A percentile compares a stretch with the other conserved stretches of the same genome.
Conservation (phyloP, 2,797 vertebrate genomes). For the Danionella dracula region DNA sequence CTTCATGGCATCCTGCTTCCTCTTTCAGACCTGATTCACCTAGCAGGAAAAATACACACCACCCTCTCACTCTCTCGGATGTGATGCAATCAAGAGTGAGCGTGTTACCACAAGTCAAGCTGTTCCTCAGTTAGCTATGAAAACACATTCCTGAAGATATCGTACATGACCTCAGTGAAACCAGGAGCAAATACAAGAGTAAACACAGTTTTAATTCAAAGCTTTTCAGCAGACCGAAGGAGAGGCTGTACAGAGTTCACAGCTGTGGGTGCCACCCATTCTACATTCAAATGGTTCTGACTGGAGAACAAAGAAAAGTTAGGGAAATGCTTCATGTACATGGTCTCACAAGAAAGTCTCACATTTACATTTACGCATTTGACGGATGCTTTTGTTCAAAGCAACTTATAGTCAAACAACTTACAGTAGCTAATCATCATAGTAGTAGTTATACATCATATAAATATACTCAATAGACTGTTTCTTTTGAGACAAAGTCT, state of each 20-base stretch:
- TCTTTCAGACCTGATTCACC: slow-evolving; percentile 62
- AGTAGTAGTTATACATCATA: too few species aligned
- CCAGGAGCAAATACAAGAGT: background rate
- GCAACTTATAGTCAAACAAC: too few species aligned
- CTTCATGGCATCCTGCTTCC: slow-evolving; percentile 69
- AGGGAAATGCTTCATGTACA: too few species aligned
- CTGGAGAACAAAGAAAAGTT: too few species aligned
- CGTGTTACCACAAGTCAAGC: slow-evolving; percentile 72
- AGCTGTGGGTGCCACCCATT: background rate
- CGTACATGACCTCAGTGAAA: slow-evolving; percentile 53
- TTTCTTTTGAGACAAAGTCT: too few species aligned
- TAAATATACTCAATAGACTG: too few species aligned
- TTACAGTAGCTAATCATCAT: too few species aligned
- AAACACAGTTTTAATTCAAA: slow-evolving; percentile 1
- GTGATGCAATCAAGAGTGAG: slow-evolving; percentile 69
- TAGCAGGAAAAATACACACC: slow-evolving; percentile 37
- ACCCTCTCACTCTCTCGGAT: slow-evolving; percentile 44
- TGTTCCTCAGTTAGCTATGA: slow-evolving; percentile 49
- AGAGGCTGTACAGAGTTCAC: background rate
- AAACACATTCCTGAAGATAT: slow-evolving; percentile 63
- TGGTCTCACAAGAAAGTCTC: too few species aligned
- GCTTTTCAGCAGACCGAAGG: slow-evolving; percentile 14
- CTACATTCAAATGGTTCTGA: too few species aligned
- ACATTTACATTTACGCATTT: too few species aligned
- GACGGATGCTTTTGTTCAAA: too few species aligned